Evolutionary conservation across 2,888 invertebrate genomes (phyloP), one percentile per base, ranked within the genome.

Genomic region (Xiphydria camelus): DNA sequence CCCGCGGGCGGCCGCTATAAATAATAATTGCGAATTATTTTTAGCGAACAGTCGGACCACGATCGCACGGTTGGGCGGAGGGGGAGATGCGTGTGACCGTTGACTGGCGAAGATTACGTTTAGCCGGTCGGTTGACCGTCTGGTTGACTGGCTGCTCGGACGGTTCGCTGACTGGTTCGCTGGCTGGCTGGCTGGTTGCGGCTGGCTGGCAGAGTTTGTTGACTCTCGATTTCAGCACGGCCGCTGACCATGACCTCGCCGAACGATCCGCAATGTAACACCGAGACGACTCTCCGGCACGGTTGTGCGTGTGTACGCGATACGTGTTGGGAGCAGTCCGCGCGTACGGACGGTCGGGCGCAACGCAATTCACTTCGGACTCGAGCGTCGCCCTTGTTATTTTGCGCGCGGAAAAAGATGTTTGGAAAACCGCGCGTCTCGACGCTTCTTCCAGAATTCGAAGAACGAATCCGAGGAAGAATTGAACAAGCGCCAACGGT

Each of bases 161-260:
- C 40, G 47, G 46, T 41, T 42, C n/a, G 59, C 44, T 41, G 17
- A 44, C 34, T 40, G 33, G 52, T 39, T 49, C 49, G 53, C 36
- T 56, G 47, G 56, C 45, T 54, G 49, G 51, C 40, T 55, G 44
- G 49, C 40, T 35, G 36, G 31, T 39, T 29, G 32, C 43, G 32
- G 26, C 21, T 35, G 36, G 47, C 50, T 47, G 45, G 57, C 54
- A 62, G 72, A 73, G 73, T 73, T 74, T 74, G 68, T 73, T 73
- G 73, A 74, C 73, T 74, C 73, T 73, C 72, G 55, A 68, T 73
- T 74, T 74, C 71, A 71, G 65, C 64, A 61, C 65, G 56, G 53
- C 66, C 59, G 59, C 72, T 73, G 74, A 73, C 73, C 74, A 71
- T 73, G 74, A 73, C 74, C 74, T 74, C 69, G 61, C 66, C 68